These are phyloP conservation scores for Plestiodon gilberti DNA, from an alignment of 2,113 vertebrate genomes.

Conservation along the genomic window DNA sequence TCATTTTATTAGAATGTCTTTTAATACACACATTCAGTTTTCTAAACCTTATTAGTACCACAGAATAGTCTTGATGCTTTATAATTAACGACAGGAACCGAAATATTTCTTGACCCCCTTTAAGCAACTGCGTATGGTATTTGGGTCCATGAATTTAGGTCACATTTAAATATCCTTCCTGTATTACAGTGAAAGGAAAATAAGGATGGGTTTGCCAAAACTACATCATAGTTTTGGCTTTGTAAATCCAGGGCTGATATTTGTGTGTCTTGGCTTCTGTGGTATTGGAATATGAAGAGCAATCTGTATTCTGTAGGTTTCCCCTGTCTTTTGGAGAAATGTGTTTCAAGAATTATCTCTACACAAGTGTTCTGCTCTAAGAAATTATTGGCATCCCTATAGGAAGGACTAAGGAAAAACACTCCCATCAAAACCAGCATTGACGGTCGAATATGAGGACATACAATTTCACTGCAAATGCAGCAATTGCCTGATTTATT, in stretches of 20 bases:
- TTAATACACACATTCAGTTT: not conserved
- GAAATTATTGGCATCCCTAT: constrained; percentile 45
- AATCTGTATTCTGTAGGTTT: constrained; percentile 15
- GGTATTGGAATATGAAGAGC: not conserved
- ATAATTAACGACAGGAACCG: not conserved
- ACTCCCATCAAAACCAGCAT: constrained; percentile 6
- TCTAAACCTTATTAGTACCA: not conserved
- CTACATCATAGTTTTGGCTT: constrained; percentile 5
- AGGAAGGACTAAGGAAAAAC: constrained; percentile 63
- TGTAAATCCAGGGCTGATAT: constrained; percentile 15
- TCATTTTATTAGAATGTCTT: not conserved
- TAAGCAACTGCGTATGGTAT: constrained; percentile 9
- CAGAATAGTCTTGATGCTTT: not conserved
- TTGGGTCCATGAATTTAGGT: constrained; percentile 5
- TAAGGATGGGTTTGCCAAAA: not conserved
- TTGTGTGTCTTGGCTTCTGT: constrained; percentile 3
- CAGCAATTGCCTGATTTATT: not conserved
- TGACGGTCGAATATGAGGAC: constrained; percentile 36
- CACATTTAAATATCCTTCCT: constrained; percentile 11
- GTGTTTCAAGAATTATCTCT: not conserved
- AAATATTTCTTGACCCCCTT: not conserved
- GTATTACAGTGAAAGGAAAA: not conserved
- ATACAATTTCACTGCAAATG: constrained; percentile 16
- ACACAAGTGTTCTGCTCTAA: constrained; percentile 28
- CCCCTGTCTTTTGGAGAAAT: not conserved